Conservation (phyloP, 2,888 invertebrate species). For the Brenthis daphne region DNA sequence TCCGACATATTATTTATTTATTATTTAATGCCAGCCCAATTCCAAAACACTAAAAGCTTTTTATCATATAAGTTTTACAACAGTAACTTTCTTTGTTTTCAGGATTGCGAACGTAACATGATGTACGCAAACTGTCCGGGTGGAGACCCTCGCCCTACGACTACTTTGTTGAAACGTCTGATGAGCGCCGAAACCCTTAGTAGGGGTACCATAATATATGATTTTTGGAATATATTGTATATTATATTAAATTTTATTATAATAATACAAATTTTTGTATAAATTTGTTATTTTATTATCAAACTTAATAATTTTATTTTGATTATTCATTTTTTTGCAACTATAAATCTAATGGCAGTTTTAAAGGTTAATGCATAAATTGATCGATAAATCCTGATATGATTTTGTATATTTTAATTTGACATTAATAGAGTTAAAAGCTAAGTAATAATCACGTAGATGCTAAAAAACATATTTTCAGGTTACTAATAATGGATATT, state of each 20-base stretch:
- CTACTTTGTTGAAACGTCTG: conserved; percentile 47
- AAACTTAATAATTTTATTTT: neutral
- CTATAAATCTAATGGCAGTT: neutral
- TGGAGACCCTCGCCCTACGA: conserved; percentile 64
- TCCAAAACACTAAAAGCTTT: neutral
- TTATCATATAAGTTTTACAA: neutral
- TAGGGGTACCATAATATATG: neutral
- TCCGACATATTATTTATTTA: no score
- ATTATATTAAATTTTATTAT: neutral
- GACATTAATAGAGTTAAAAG: no score
- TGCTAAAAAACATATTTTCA: no score
- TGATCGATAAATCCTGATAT: neutral
- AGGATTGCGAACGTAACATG: conserved; percentile 68
- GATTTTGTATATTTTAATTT: no score
- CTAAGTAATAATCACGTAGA: no score
- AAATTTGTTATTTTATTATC: neutral
- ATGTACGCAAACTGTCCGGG: conserved; percentile 65
- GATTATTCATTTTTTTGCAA: neutral
- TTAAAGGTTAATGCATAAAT: neutral
- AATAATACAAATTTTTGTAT: neutral
- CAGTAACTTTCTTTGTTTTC: conserved; percentile 34
- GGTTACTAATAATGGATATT: no score
- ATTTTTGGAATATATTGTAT: neutral
- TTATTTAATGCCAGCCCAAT: neutral
- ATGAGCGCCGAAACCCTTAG: conserved; percentile 45